Evolutionary conservation across 2,797 vertebrate species (phyloP), one percentile per base, ranked within the genome.

Genomic region (Trichosurus vulpecula): DNA sequence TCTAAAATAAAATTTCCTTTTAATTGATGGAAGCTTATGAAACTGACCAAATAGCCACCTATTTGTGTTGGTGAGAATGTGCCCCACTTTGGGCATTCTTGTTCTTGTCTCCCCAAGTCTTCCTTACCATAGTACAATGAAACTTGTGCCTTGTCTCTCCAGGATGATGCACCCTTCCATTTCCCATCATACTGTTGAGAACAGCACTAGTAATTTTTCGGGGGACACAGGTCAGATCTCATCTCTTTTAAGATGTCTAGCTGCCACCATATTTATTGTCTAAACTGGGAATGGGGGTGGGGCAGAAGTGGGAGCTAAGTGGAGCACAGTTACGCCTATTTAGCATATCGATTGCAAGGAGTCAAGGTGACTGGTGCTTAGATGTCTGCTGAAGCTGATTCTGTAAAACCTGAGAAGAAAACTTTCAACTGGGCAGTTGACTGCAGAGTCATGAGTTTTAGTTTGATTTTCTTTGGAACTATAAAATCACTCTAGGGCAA

Each of bases 1-100:
- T 74, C 47, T 31, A 92, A 97, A 96, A 96, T 96, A 94, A 98
- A 97, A 94, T 91, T 90, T 22, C 61, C 61, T 74, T 74, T 19
- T n/a, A 66, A 66, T 4, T 31, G 4, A 19, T 74, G 53, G 27
- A 74, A 90, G 81, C 47, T 30, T 19, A 54, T 90, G 55, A 94
- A 92, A 52, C 55, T 51, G 66, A 58, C 58, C 35, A 74, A 3
- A 89, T 52, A 6, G 3, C 92, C 95, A 90, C 53, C 93, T 41
- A 22, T 95, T 31, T 87, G 58, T 93, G n/a, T 91, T 95, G 89
- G 93, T 93, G 93, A 96, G 9, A 97, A n/a, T 41, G 10, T 61
- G n/a, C 95, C 81, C 95, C 35, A 47, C 93, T 94, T 96, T 92
- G 66, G 66, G 0, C 93, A 90, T 25, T 92, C 93, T 90, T 55